Conservation (phyloP, 2,797 vertebrate genomes). For the Cercopithecus hamlyni region DNA sequence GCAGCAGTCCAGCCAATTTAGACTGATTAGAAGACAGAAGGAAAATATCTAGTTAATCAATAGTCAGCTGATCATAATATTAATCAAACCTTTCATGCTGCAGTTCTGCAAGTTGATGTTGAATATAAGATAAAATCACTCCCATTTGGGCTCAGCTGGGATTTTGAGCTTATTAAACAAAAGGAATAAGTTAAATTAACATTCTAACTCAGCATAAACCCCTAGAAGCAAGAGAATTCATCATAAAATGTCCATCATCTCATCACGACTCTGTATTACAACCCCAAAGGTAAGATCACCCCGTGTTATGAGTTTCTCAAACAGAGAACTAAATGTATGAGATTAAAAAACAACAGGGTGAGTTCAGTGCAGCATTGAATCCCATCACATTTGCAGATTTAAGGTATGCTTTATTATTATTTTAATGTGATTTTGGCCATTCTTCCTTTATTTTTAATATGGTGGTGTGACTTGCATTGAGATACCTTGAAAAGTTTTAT, state of each 20-base stretch:
- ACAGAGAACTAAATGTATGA: background rate
- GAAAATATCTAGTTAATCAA: background rate
- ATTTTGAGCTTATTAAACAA: constrained; percentile 71
- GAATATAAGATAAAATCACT: constrained; percentile 47
- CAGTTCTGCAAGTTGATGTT: constrained; percentile 49
- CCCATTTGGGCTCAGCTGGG: constrained; percentile 43
- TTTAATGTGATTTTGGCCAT: background rate
- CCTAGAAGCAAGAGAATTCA: constrained; percentile 57
- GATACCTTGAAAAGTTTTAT: background rate
- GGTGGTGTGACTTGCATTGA: background rate
- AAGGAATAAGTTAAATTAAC: constrained; percentile 67
- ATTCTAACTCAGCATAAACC: constrained; percentile 62
- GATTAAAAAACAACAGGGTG: background rate
- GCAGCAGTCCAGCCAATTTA: background rate
- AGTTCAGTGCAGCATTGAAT: background rate
- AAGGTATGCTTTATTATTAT: background rate
- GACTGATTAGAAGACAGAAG: background rate
- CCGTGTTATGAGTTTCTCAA: background rate
- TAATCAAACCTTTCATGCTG: constrained; percentile 8
- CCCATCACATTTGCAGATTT: background rate
- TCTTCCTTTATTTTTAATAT: background rate
- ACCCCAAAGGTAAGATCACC: constrained; percentile 43
- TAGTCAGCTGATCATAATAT: constrained; percentile 53
- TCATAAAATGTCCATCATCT: constrained; percentile 1
- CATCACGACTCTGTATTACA: constrained; percentile 29